phyloP scores from a whole-genome alignment of 2,797 vertebrate genomes.

The Helostoma temminkii region DNA sequence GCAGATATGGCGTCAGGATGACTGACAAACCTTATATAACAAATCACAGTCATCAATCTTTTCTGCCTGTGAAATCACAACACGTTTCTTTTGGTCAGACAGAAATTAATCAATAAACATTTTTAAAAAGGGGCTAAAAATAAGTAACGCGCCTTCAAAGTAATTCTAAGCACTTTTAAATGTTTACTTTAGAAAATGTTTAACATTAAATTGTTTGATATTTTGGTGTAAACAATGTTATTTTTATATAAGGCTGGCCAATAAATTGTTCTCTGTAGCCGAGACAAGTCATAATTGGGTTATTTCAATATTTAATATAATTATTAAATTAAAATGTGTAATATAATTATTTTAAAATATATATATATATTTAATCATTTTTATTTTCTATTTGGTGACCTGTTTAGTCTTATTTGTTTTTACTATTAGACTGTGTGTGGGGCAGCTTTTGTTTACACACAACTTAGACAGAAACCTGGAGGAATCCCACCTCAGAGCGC shows the following conservation, averaged over 20 bases:
- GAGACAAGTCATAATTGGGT: background rate
- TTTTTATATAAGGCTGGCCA: background rate
- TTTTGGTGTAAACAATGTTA: background rate
- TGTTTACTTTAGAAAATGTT: background rate
- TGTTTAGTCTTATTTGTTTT: background rate
- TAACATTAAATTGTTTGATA: background rate
- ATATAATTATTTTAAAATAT: too few species aligned
- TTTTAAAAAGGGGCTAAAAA: too few species aligned
- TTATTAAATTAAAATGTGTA: background rate
- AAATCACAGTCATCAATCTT: background rate
- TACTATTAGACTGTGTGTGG: background rate
- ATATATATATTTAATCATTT: background rate
- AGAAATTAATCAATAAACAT: too few species aligned
- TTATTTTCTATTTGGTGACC: background rate
- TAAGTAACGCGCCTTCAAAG: background rate
- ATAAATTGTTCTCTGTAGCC: background rate
- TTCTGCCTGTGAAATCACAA: background rate
- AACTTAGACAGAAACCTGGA: constrained; percentile 41
- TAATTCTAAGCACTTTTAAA: background rate
- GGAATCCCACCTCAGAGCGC: constrained; percentile 48
- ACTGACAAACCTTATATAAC: background rate
- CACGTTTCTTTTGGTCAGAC: background rate
- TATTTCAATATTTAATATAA: background rate
- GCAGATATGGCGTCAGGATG: background rate
- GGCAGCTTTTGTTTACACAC: constrained; percentile 49